Percentiles rank a stretch among this genome's conserved stretches.
These are phyloP conservation scores for Hoplodrina blanda DNA, from an alignment of 2,888 invertebrate genomes.

Conservation along the genomic window DNA sequence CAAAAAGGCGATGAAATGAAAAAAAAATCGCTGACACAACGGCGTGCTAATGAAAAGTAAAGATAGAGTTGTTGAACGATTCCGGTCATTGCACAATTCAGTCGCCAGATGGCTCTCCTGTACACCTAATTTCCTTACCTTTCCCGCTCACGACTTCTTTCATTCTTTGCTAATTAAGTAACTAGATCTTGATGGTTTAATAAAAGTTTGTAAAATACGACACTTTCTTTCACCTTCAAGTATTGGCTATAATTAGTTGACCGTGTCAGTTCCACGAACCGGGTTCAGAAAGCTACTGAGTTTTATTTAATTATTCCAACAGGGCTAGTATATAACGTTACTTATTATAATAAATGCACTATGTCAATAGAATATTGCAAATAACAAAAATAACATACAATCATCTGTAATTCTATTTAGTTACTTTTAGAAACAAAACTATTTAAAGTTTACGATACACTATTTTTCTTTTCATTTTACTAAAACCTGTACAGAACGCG, in stretches of 20 bases:
- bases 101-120: constrained; percentile 64
- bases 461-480: too few relatives aligned
- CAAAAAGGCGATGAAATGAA: constrained; percentile 43
- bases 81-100: constrained; percentile 72
- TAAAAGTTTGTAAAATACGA: constrained; percentile 54
- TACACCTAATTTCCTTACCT: constrained; percentile 75
- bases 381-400: too few relatives aligned
- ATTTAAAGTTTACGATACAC: too few relatives aligned
- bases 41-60: constrained; percentile 75
- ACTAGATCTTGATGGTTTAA: constrained; percentile 66
- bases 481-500: too few relatives aligned
- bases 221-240: constrained; percentile 36
- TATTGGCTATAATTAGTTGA: constrained; percentile 36
- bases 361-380: too few relatives aligned
- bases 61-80: constrained; percentile 69
- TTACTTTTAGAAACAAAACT: too few relatives aligned
- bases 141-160: constrained; percentile 66
- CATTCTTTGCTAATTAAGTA: constrained; percentile 68
- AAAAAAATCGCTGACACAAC: constrained; percentile 53
- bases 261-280: constrained; percentile 20
- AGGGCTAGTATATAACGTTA: not conserved
- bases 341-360: too few relatives aligned
- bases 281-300: constrained; percentile 20
- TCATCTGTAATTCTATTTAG: too few relatives aligned
- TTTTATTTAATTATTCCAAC: constrained; percentile 37